These are phyloP conservation scores for Prorops nasuta DNA, from an alignment of 1,140 invertebrate species.

Conservation along the genomic window DNA sequence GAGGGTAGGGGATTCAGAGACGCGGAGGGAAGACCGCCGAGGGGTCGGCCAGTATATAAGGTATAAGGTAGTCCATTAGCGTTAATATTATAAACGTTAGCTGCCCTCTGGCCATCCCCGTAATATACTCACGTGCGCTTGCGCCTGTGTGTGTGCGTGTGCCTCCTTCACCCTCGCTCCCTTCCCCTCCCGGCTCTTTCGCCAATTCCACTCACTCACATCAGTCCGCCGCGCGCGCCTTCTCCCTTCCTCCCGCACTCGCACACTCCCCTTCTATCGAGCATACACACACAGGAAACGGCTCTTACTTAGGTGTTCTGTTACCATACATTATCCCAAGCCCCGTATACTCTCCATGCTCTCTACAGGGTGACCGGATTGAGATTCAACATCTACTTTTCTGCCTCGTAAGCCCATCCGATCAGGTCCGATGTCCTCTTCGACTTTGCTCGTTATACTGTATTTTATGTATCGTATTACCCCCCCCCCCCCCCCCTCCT, in stretches of 20 bases:
- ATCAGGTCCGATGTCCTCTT: too few relatives aligned
- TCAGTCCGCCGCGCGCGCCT: conserved; percentile 8
- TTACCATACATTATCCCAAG: conserved; percentile 34
- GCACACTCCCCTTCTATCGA: conserved; percentile 2
- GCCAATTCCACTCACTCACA: too few relatives aligned
- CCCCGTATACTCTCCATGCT: neutral
- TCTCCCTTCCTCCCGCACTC: conserved; percentile 6
- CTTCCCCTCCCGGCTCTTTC: too few relatives aligned
- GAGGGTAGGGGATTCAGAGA: conserved; percentile 10
- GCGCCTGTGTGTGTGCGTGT: conserved; percentile 6
- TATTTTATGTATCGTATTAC: too few relatives aligned
- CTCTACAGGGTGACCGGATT: conserved; percentile 32
- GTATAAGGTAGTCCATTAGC: conserved; percentile 59
- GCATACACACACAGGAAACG: too few relatives aligned
- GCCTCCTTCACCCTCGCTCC: neutral
- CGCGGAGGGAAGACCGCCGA: conserved; percentile 21
- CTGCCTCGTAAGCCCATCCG: too few relatives aligned
- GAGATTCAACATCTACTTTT: conserved; percentile 18
- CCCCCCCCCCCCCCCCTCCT: too few relatives aligned
- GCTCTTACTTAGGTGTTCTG: conserved; percentile 37
- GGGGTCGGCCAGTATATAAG: conserved; percentile 46
- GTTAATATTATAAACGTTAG: conserved; percentile 60
- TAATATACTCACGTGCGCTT: conserved; percentile 39
- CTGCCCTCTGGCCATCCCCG: conserved; percentile 55
- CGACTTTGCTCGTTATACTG: too few relatives aligned